phyloP scores from a whole-genome alignment of 2,888 invertebrate genomes.

The Melolontha melolontha region DNA sequence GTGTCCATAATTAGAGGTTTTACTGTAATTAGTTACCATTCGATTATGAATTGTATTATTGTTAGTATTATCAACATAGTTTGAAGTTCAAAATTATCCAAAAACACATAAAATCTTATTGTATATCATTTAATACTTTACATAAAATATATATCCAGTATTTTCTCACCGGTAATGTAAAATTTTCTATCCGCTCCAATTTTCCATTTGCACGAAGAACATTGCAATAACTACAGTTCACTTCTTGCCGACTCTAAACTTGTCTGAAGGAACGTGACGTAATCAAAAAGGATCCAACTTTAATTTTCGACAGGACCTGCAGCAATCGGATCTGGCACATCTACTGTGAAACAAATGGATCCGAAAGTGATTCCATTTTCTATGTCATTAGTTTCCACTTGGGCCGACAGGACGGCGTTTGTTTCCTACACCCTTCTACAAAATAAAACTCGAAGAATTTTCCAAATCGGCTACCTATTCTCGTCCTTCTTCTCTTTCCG shows the following conservation, averaged over 20 bases:
- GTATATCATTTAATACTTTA: no score
- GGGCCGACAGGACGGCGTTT: conserved; percentile 22
- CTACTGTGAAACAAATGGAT: conserved; percentile 60
- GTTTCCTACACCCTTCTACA: conserved; percentile 11
- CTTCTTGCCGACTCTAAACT: conserved; percentile 1
- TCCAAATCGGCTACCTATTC: conserved; percentile 46
- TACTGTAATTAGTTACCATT: no score
- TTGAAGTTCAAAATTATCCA: no score
- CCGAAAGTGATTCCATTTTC: conserved; percentile 63
- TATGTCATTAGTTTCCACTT: conserved; percentile 61
- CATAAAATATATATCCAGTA: no score
- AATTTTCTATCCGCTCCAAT: no score
- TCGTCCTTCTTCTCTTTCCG: conserved; percentile 20
- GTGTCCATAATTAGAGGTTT: no score
- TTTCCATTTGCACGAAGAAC: no score
- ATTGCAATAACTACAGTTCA: no score
- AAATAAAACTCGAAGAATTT: conserved; percentile 50
- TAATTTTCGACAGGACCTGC: conserved; percentile 52
- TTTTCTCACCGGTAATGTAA: no score
- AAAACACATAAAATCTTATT: no score
- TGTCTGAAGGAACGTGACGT: conserved; percentile 43
- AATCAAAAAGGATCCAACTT: conserved; percentile 47
- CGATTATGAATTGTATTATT: no score
- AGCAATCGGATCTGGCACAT: conserved; percentile 45
- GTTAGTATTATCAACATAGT: no score